These are phyloP conservation scores for Saccostrea echinata DNA, from an alignment of 1,140 invertebrate species.

Conservation along the genomic window DNA sequence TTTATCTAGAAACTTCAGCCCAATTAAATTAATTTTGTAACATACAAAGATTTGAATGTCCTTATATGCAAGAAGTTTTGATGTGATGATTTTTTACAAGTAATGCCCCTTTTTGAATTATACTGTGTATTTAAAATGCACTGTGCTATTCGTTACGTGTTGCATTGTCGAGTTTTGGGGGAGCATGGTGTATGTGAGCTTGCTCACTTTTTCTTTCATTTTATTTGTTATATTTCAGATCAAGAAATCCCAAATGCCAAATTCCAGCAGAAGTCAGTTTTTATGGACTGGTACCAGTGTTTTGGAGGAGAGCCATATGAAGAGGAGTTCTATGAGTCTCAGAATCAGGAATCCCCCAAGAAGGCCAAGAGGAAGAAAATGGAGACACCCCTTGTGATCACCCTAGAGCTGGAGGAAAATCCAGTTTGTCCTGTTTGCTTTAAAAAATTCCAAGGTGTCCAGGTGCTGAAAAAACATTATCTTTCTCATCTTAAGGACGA, in stretches of 20 bases:
- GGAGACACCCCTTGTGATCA: neutral
- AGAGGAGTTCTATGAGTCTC: conserved; percentile 23
- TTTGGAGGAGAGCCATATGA: neutral
- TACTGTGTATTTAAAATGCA: too few species aligned
- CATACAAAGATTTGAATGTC: too few species aligned
- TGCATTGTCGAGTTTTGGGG: too few species aligned
- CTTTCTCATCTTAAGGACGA: neutral
- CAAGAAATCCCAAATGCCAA: conserved; percentile 5
- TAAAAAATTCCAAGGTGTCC: neutral
- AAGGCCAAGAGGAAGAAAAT: neutral
- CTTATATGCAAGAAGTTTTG: too few species aligned
- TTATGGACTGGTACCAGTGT: conserved; percentile 14
- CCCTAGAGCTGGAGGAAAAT: neutral
- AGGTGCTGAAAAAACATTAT: conserved; percentile 32
- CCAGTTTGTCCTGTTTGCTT: conserved; percentile 8
- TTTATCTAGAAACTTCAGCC: too few species aligned
- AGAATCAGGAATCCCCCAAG: neutral
- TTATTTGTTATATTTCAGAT: neutral
- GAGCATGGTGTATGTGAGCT: too few species aligned
- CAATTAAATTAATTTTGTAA: too few species aligned
- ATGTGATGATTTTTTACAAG: too few species aligned
- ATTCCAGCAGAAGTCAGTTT: neutral
- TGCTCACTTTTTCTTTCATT: too few species aligned
- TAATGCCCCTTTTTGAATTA: too few species aligned
- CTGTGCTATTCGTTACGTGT: too few species aligned